Evolutionary conservation across 1,140 invertebrate species (phyloP).

Genomic region (Tribolium castaneum): DNA sequence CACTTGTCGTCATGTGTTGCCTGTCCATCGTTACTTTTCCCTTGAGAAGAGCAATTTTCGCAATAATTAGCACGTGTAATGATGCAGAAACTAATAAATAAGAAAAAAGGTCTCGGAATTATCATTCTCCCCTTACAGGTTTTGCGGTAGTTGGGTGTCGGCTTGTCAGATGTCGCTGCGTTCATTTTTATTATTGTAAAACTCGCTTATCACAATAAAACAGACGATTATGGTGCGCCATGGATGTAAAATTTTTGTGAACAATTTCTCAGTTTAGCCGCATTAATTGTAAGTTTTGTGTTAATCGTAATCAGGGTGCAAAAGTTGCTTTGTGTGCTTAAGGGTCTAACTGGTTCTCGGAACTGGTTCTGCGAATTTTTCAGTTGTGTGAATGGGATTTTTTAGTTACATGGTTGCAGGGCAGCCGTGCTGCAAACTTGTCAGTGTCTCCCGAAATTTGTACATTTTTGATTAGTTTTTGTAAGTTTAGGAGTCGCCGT

Average conservation of each 20-base stretch:
- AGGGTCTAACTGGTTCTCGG: conserved; percentile 27
- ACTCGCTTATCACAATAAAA: conserved; percentile 52
- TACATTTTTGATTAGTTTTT: conserved; percentile 27
- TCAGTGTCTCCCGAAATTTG: conserved; percentile 42
- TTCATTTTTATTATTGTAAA: conserved; percentile 51
- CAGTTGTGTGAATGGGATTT: conserved; percentile 53
- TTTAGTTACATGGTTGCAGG: conserved; percentile 47
- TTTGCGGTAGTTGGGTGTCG: not conserved
- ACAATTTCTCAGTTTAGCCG: conserved; percentile 43
- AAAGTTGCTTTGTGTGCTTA: conserved; percentile 8
- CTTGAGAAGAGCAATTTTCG: no score
- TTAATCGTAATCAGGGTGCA: not conserved
- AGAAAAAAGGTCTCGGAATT: not conserved
- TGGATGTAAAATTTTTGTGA: conserved; percentile 54
- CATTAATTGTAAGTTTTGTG: conserved; percentile 46
- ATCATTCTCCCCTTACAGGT: not conserved
- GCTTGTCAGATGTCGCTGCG: conserved; percentile 15
- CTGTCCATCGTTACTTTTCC: no score
- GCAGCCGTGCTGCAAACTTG: conserved; percentile 52
- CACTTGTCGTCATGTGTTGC: no score
- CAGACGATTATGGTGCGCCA: conserved; percentile 55
- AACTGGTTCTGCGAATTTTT: conserved; percentile 47
- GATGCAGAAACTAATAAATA: not conserved
- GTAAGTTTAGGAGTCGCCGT: conserved; percentile 8
- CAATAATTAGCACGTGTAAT: no score